These are phyloP conservation scores for Manacus vitellinus DNA, from an alignment of 2,113 vertebrate genomes.

Conservation along the genomic window DNA sequence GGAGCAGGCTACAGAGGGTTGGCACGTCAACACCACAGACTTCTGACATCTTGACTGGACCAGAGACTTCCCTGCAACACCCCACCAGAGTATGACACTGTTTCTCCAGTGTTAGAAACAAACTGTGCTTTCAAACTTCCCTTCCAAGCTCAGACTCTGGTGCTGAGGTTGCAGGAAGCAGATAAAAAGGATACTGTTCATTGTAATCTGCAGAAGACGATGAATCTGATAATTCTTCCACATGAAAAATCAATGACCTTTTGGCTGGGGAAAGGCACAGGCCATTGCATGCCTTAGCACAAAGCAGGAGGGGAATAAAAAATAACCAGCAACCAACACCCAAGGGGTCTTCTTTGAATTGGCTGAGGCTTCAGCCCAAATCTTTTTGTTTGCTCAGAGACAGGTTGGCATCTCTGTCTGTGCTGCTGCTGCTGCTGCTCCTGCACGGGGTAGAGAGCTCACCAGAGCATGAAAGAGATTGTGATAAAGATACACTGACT, in stretches of 20 bases:
- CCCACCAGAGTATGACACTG: not conserved
- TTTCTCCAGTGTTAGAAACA: not conserved
- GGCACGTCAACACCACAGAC: not conserved
- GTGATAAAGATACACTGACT: constrained; percentile 64
- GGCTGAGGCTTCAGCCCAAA: not conserved
- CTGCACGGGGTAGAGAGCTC: not conserved
- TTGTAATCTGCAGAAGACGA: not conserved
- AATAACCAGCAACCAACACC: not conserved
- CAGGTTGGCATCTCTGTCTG: constrained; percentile 48
- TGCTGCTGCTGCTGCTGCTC: constrained; percentile 13
- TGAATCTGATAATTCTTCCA: constrained; percentile 18
- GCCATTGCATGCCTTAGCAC: not conserved
- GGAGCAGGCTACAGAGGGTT: not conserved
- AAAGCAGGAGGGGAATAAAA: not conserved
- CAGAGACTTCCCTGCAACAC: not conserved
- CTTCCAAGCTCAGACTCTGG: not conserved
- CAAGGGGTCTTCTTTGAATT: not conserved
- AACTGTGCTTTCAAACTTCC: not conserved
- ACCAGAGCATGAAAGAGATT: constrained; percentile 60
- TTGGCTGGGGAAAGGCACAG: not conserved
- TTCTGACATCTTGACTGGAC: not conserved
- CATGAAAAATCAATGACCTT: constrained; percentile 13
- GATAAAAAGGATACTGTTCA: not conserved
- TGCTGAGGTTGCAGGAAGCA: not conserved
- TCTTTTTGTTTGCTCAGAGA: constrained; percentile 1